Percentiles rank a stretch among this genome's conserved stretches.
Evolutionary conservation across 1,140 invertebrate genomes (phyloP).

Genomic region (Drosophila parabipectinata): DNA sequence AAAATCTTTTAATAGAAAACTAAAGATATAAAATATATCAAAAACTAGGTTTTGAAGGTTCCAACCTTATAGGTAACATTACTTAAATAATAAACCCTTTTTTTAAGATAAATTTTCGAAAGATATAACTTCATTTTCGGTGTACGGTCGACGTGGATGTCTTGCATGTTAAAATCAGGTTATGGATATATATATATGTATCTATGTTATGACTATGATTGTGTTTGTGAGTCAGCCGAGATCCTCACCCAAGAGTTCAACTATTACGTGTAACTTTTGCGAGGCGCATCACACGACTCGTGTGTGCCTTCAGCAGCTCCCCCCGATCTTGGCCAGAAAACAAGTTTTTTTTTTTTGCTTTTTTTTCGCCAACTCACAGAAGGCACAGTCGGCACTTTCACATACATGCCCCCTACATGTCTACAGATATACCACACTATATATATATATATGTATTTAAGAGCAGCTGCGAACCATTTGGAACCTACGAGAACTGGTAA

Average conservation of each 20-base stretch:
- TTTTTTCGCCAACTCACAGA: not conserved
- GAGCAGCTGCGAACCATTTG: conserved; percentile 22
- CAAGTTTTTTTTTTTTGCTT: conserved; percentile 34
- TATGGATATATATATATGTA: conserved; percentile 2
- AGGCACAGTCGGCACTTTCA: not conserved
- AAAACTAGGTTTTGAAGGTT: too few relatives aligned
- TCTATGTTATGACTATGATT: not conserved
- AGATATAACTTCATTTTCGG: not conserved
- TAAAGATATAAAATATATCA: too few relatives aligned
- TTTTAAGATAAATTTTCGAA: too few relatives aligned
- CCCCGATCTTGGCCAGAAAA: conserved; percentile 30
- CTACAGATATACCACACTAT: not conserved
- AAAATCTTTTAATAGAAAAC: too few relatives aligned
- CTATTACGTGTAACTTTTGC: conserved; percentile 29
- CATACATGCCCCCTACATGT: too few relatives aligned
- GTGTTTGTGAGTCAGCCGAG: conserved; percentile 25
- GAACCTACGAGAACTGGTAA: conserved; percentile 38
- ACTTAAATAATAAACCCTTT: too few relatives aligned
- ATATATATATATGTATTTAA: not conserved
- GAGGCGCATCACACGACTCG: conserved; percentile 49
- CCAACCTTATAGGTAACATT: not conserved
- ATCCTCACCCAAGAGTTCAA: conserved; percentile 2
- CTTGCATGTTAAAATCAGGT: conserved; percentile 35
- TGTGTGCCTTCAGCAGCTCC: conserved; percentile 28
- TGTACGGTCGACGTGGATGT: conserved; percentile 34